phyloP scores from a whole-genome alignment of 2,888 invertebrate species.

The Diarsia brunnea region DNA sequence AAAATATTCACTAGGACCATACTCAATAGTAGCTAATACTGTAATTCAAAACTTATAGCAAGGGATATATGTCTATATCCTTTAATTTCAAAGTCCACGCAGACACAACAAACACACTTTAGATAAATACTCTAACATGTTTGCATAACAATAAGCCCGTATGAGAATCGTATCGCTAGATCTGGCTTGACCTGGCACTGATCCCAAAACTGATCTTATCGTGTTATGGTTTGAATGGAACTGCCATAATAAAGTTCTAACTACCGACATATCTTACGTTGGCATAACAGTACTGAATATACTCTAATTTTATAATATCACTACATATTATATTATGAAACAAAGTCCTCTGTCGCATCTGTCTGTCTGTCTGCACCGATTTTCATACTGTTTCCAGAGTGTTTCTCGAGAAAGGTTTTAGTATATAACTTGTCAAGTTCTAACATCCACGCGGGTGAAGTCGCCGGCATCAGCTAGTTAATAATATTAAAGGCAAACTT shows the following conservation, averaged over 20 bases:
- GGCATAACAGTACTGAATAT: not conserved
- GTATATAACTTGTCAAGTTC: too few species aligned
- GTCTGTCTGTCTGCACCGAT: too few species aligned
- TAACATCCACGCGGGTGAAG: too few species aligned
- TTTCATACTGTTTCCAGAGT: too few species aligned
- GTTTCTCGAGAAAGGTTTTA: too few species aligned
- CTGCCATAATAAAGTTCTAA: conserved; percentile 24
- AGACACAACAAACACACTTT: not conserved
- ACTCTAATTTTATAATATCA: not conserved
- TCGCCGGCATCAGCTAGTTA: too few species aligned
- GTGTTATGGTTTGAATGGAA: conserved; percentile 44
- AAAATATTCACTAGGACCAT: too few species aligned
- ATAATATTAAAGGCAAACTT: not conserved
- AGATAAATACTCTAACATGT: conserved; percentile 18
- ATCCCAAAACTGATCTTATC: conserved; percentile 52
- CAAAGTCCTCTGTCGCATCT: too few species aligned
- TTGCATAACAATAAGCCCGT: conserved; percentile 37
- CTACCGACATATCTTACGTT: conserved; percentile 4
- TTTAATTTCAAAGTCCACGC: not conserved
- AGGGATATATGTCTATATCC: not conserved
- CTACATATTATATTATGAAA: too few species aligned
- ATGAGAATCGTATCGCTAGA: conserved; percentile 38
- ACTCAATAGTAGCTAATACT: too few species aligned
- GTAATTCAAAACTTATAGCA: not conserved
- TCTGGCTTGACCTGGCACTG: conserved; percentile 57